These are phyloP conservation scores for Catalaphyllia jardinei DNA, from an alignment of 64 coral and sea anemone genomes.

Conservation along the genomic window DNA sequence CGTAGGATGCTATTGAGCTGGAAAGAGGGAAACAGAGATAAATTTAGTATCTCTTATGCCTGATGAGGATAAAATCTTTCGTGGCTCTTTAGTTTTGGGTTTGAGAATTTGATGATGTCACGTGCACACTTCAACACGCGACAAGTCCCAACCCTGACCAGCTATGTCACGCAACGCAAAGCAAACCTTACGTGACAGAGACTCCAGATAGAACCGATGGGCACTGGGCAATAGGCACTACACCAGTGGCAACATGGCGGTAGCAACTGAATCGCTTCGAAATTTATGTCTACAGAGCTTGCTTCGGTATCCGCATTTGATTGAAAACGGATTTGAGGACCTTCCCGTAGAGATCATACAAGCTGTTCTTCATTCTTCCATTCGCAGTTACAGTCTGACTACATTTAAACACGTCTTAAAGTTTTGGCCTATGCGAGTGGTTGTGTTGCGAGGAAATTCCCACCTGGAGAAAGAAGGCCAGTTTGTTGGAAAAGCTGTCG, in stretches of 20 bases:
- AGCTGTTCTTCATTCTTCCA: not conserved
- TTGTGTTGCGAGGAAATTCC: not conserved
- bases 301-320: not conserved
- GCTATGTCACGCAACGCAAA: too few species aligned
- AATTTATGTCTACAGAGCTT: not conserved
- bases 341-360: not conserved
- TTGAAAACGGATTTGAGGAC: not conserved
- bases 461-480: not conserved
- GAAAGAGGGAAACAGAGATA: too few species aligned
- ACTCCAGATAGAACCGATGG: too few species aligned
- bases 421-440: not conserved
- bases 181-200: too few species aligned
- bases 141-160: too few species aligned
- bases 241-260: not conserved
- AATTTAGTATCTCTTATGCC: too few species aligned
- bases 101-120: too few species aligned
- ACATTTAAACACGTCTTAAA: not conserved
- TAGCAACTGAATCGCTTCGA: not conserved
- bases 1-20: too few species aligned
- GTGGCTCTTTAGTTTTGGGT: too few species aligned
- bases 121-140: too few species aligned
- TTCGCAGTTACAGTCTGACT: not conserved
- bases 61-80: too few species aligned
- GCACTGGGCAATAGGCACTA: too few species aligned
- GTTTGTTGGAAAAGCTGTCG: not conserved